These are phyloP conservation scores for Barbus barbus DNA, from an alignment of 2,113 vertebrate genomes.

Conservation along the genomic window DNA sequence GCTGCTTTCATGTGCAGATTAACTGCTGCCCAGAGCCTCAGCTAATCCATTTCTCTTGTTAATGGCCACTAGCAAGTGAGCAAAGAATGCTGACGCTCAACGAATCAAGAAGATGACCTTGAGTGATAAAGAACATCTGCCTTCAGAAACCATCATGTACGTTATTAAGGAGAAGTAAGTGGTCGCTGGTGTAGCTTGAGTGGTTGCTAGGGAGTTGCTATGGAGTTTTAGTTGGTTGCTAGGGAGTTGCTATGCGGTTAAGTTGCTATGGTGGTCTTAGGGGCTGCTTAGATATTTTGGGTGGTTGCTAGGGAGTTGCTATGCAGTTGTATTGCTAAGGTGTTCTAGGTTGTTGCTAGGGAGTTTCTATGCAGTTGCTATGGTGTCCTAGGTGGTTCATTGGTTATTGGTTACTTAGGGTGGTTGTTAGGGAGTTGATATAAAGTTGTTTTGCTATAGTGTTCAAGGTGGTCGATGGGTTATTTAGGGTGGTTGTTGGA, in stretches of 20 bases:
- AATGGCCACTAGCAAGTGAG: slow-evolving; percentile 76
- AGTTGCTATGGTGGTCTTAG: not conserved
- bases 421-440: not conserved
- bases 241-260: not conserved
- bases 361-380: not conserved
- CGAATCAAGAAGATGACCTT: slow-evolving; percentile 58
- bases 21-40: slow-evolving; percentile 74
- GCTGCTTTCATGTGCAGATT: slow-evolving; percentile 84
- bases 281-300: too few relatives aligned
- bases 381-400: not conserved
- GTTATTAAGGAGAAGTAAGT: slow-evolving; percentile 58
- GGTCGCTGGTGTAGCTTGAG: not conserved
- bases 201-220: slow-evolving; percentile 13
- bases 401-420: fast-evolving
- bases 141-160: not conserved
- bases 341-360: not conserved
- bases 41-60: slow-evolving; percentile 73
- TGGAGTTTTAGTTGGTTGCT: not conserved
- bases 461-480: not conserved
- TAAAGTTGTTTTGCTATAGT: not conserved
- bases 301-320: not conserved
- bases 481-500: not conserved
- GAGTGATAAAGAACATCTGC: slow-evolving; percentile 20
- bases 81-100: slow-evolving; percentile 74
- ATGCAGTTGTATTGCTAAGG: too few relatives aligned